Evolutionary conservation across 2,888 invertebrate genomes (phyloP), one percentile per base, ranked within the genome.

Genomic region (Polydrusus cervinus): DNA sequence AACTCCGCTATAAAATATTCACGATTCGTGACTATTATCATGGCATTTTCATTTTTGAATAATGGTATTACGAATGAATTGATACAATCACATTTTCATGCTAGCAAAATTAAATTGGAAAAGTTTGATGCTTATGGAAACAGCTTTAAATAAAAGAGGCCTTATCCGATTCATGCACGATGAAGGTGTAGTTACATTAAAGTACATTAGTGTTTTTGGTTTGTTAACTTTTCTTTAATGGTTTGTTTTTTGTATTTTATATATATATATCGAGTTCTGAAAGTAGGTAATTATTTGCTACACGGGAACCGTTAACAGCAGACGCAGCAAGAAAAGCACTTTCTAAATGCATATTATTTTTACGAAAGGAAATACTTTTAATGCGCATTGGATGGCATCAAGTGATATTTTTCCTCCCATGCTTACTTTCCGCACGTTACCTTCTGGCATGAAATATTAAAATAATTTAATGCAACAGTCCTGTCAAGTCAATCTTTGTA

Each of bases 41-140:
- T 72, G 78, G 79, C 78, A 75, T 81, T 82, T 81, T 81, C 79
- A 82, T 81, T 82, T 83, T 81, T 82, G 80, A 80, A 82, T 81
- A 81, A 81, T 80, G 80, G 75, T 79, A 78, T 79, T 78, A 77
- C 79, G 78, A 81, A 79, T 80, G 81, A 81, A 83, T 84, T 83
- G 84, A 84, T 84, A 84, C 84, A 83, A 85, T 85, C 85, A 82
- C 83, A 84, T 83, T 83, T 84, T 82, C 83, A 84, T 83, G 83
- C 83, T 79, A 80, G 80, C 80, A 68, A 77, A 74, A 84, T 83
- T 84, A 85, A 85, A 86, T 86, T 85, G 86, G 85, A 86, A 86
- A 86, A 86, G 84, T 86, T 86, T 85, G 79, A 78, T 82, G 83
- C 84, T 84, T 84, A 84, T 83, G 80, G 79, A 77, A 80, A 82